Evolutionary conservation across 2,113 vertebrate species (phyloP), one percentile per base, ranked within the genome.

Genomic region (Pluvialis apricaria): DNA sequence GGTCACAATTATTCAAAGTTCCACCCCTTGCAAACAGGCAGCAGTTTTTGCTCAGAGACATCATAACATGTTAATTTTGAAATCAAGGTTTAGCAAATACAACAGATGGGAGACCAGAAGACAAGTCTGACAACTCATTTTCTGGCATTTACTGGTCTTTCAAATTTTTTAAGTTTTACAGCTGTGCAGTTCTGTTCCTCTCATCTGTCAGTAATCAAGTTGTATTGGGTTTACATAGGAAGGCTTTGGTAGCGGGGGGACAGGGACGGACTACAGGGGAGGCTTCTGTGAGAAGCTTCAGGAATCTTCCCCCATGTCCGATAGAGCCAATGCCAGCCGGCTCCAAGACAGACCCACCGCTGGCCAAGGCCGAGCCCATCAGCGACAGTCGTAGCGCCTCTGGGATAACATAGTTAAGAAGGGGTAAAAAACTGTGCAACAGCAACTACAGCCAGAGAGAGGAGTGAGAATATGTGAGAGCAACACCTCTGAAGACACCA

Each of bases 101-200:
- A 90, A 40, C 72, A 96, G 82, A 86, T 85, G 73, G 70, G 13
- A 95, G 15, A 93, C 28, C 40, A 94, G 80, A 91, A 94, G 76
- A 86, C 31, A 61, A 86, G 86, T 52, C 77, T 92, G 70, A 72
- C 42, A 86, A 78, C 22, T 73, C 5, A 49, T 73, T 70, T 92
- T 60, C 75, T 73, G 72, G 49, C 28, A 66, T 86, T 90, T 60
- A 73, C 24, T 62, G 66, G 55, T 51, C 80, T 73, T 86, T 32
- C 49, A 82, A 58, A 66, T 44, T 44, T 65, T 72, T 0, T 31
- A 72, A 77, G 26, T 72, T 92, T 78, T 90, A 64, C 69, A 86
- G 80, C 88, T 86, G 83, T 88, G 69, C 51, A 80, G 51, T 86
- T 88, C 76, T 94, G 25, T 77, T 96, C 32, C 65, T 79, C 90